These are phyloP conservation scores for Erebia aethiops DNA, from an alignment of 2,888 invertebrate genomes.

Conservation along the genomic window DNA sequence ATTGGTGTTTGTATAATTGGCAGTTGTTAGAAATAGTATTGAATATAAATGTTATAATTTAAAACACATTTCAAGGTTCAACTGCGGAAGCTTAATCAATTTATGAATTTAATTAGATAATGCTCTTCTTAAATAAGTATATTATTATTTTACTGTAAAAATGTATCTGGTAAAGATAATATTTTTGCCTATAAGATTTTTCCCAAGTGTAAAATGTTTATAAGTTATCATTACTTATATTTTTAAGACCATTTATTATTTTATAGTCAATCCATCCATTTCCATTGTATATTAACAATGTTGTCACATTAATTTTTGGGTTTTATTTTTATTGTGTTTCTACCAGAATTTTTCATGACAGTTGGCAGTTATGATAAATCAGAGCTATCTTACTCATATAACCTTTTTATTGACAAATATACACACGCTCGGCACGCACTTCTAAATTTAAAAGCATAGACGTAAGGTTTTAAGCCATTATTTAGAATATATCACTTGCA, in stretches of 20 bases:
- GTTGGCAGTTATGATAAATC: too few relatives aligned
- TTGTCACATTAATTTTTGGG: conserved; percentile 14
- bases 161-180: neutral
- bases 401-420: too few relatives aligned
- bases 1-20: neutral
- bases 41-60: conserved; percentile 3
- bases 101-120: neutral
- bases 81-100: neutral
- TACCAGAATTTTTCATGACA: neutral
- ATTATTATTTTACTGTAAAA: conserved; percentile 4
- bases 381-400: too few relatives aligned
- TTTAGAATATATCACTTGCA: too few relatives aligned
- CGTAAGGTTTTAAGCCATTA: too few relatives aligned
- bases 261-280: conserved; percentile 38
- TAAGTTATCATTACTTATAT: conserved; percentile 2
- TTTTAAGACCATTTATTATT: conserved; percentile 10
- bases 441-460: too few relatives aligned
- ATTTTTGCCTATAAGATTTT: neutral
- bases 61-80: neutral
- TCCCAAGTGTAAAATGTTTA: neutral
- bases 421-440: too few relatives aligned
- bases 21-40: conserved; percentile 1
- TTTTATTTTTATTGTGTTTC: neutral
- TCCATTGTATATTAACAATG: conserved; percentile 36
- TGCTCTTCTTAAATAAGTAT: neutral